Base-by-base conservation (phyloP, 2,113 vertebrate genomes). In the Calyptommatus sinebrachiatus region DNA sequence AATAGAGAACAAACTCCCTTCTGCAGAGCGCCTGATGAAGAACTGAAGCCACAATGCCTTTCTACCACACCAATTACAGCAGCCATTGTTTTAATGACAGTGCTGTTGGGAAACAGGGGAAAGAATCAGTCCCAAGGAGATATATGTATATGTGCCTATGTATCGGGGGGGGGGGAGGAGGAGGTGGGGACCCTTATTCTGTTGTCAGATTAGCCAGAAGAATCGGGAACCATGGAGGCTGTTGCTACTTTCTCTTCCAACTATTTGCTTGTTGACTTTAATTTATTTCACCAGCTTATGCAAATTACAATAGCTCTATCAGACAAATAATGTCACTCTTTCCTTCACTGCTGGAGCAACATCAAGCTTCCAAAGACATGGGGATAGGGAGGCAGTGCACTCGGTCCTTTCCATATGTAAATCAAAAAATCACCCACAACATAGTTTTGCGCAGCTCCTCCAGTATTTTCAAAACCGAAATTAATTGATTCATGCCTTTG, bases 31-130 rank as follows among this genome's bases (percentile, higher is more conserved):
- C 79, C 89, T 90, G 85, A 91, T 87, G 90, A 92, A 87, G 89
- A 84, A 83, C 71, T 82, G 77, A 79, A 73, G 87, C 69, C 85
- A 87, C 87, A 91, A 92, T 84, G 89, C 77, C 87, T 84, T 89
- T 90, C 87, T 89, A 92, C 91, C 90, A 85, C 83, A 87, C 81
- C 89, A 87, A 89, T 90, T 91, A 89, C 84, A 87, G 85, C 83
- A 78, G 28, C 85, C 76, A 88, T 91, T 93, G 89, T 91, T 90
- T 91, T 91, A 90, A 86, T 91, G 89, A 88, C 92, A 89, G 76
- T 48, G 90, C 73, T 89, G 88, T 91, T 93, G 90, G 88, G 90
- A 92, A 92, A 86, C 85, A 79, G 86, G 78, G 85, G 73, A 62
- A 84, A 69, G 70, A 76, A 79, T 0, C 83, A 67, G 84, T 91